Evolutionary conservation across 2,113 vertebrate genomes (phyloP), one percentile per base, ranked within the genome.

Genomic region (Zosterops borbonicus): DNA sequence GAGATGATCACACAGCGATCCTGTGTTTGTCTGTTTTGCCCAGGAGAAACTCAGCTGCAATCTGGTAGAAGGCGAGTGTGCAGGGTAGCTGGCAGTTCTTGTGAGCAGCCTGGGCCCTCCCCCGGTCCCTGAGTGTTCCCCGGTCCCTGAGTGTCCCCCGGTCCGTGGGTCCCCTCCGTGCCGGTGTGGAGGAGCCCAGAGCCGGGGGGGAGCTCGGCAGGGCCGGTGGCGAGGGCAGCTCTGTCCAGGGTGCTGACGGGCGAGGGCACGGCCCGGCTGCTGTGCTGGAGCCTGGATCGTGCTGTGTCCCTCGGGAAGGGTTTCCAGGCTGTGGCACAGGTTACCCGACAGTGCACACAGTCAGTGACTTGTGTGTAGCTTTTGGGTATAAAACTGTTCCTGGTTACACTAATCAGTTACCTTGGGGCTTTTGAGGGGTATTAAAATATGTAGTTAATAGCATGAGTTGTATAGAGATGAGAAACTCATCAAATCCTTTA

Each of bases 211-310:
- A 18, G 53, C 78, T 12, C 18, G 33, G 67, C 59, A 1, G 53
- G 14, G 53, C 73, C 53, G 14, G 16, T 28, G 41, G 17, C 35
- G 12, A 2, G 65, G 35, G 5, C 11, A 24, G 82, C 92, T 42
- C 97, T 97, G 95, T 97, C 96, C 97, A 64, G 20, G 95, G 97
- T 97, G 94, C 96, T 97, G 97, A 97, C 49, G 22, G 46, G 21
- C 49, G 3, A 9, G 70, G 76, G 59, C 60, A 3, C 14, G 44
- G 49, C 53, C 73, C 0, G 55, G 37, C 60, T 11, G 41, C 1
- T 3, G 23, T 9, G 31, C n/a, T 6, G 55, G 8, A 2, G 21
- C 59, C 3, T 65, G 4, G 29, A 16, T 7, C 6, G 1, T 2
- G 37, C 37, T 0, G 25, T 12, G 47, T 24, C 69, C 21, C 33